Evolutionary conservation across 92 coral and sea anemone species (phyloP).

Genomic region (Porites cylindrica): DNA sequence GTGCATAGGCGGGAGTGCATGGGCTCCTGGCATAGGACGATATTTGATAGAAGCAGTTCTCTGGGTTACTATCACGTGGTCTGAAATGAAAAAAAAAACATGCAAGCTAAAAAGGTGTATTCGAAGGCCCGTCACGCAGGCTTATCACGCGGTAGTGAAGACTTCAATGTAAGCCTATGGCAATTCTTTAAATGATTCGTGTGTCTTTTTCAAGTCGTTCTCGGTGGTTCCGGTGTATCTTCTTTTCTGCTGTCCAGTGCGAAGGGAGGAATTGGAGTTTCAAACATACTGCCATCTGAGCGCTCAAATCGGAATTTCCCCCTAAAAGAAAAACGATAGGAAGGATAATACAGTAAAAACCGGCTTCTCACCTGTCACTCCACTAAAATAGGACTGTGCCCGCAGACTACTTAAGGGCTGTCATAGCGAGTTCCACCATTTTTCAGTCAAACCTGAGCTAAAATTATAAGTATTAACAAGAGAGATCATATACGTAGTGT

Average conservation of each 20-base stretch:
- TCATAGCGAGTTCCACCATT: too few relatives aligned
- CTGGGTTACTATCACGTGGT: too few relatives aligned
- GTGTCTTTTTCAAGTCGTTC: constrained; percentile 3
- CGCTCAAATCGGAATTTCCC: constrained; percentile 97
- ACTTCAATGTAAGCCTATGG: neutral
- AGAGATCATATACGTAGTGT: too few relatives aligned
- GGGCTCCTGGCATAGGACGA: too few relatives aligned
- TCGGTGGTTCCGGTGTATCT: constrained; percentile 58
- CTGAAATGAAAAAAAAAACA: too few relatives aligned
- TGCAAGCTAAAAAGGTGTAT: too few relatives aligned
- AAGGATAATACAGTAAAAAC: neutral
- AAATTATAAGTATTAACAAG: too few relatives aligned
- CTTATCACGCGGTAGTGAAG: neutral
- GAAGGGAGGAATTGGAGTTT: constrained; percentile 96
- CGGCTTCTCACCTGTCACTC: neutral
- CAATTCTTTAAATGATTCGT: neutral
- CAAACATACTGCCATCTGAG: constrained; percentile 95
- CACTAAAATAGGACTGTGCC: too few relatives aligned
- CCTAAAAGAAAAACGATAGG: constrained; percentile 55
- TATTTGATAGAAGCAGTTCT: too few relatives aligned
- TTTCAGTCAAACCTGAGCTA: too few relatives aligned
- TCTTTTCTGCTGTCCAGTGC: constrained; percentile 98
- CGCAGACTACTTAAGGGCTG: too few relatives aligned
- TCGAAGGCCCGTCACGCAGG: neutral
- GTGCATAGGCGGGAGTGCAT: too few relatives aligned